phyloP scores from a whole-genome alignment of 2,113 vertebrate species.

The Artemisiospiza belli region DNA sequence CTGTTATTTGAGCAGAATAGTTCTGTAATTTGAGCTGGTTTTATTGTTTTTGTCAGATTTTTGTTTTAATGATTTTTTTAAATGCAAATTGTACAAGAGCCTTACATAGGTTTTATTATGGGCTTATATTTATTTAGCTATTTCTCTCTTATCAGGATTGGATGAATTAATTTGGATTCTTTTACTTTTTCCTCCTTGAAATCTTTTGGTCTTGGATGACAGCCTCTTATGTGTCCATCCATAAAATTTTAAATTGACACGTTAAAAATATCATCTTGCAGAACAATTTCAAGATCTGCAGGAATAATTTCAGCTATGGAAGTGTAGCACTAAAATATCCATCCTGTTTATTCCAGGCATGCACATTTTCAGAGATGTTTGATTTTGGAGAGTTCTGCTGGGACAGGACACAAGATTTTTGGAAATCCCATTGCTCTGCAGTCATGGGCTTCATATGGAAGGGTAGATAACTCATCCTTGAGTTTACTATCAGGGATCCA shows the following conservation, averaged over 20 bases:
- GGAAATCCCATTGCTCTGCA: background rate
- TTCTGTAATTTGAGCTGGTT: background rate
- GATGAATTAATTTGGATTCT: background rate
- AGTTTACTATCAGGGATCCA: background rate
- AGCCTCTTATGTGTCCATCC: background rate
- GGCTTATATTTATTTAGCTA: background rate
- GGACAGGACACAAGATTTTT: background rate
- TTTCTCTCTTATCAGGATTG: background rate
- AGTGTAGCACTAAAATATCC: background rate
- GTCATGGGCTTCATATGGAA: background rate
- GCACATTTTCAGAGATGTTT: background rate
- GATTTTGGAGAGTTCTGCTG: background rate
- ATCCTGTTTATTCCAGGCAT: accelerated
- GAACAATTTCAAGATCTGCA: background rate
- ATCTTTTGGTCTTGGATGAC: background rate
- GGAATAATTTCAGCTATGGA: background rate
- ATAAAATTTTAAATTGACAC: background rate
- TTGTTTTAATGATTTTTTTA: background rate
- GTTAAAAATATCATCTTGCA: background rate
- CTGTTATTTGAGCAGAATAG: background rate
- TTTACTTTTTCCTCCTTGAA: background rate
- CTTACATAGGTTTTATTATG: background rate
- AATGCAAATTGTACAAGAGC: background rate
- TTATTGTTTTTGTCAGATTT: background rate
- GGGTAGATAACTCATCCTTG: background rate